Evolutionary conservation across 2,888 invertebrate species (phyloP), one percentile per base, ranked within the genome.

Genomic region (Exephanes ischioxanthus): DNA sequence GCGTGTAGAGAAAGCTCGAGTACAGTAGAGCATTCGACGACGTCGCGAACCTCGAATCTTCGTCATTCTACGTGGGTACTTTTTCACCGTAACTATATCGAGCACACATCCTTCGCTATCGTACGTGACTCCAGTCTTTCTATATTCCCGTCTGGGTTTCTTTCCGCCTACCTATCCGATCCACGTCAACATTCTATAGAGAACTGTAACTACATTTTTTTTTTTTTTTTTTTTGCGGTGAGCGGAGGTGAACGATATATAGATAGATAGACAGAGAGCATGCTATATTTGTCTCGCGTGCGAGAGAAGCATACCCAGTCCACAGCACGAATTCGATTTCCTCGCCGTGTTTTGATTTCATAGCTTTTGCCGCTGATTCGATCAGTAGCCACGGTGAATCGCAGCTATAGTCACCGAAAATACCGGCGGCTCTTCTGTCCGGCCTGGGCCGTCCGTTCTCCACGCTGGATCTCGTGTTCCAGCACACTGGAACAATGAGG

Each of bases 321-420:
- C 98, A 99, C 33, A 99, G 94, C 30, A 98, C 97, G 94, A 98
- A 98, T 94, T 98, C 98, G 85, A 98, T 97, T 93, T 97, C 98
- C 94, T 98, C 97, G 68, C 97, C 96, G 92, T 97, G 97, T 84
- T 97, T 95, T 77, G 96, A 96, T 94, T 97, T 96, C 98, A 98
- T 98, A 88, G 97, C 97, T 92, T 96, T 95, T 82, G 98, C 97
- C 7, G 98, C 98, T 58, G 98, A 98, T 94, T 97, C 97, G 90
- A 98, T 97, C 90, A 99, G 96, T 92, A 96, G 96, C 96, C 98
- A 97, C 6, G 98, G 97, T 90, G 98, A 97, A 94, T 98, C 98
- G 94, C 98, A 98, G 87, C 96, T 96, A 94, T 97, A 97, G 95
- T 97, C 96, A 68, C 97, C 97, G 93, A 95, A 97, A 90, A 95